Evolutionary conservation across 2,113 vertebrate genomes (phyloP), one percentile per base, ranked within the genome.

Genomic region (Antechinus flavipes): DNA sequence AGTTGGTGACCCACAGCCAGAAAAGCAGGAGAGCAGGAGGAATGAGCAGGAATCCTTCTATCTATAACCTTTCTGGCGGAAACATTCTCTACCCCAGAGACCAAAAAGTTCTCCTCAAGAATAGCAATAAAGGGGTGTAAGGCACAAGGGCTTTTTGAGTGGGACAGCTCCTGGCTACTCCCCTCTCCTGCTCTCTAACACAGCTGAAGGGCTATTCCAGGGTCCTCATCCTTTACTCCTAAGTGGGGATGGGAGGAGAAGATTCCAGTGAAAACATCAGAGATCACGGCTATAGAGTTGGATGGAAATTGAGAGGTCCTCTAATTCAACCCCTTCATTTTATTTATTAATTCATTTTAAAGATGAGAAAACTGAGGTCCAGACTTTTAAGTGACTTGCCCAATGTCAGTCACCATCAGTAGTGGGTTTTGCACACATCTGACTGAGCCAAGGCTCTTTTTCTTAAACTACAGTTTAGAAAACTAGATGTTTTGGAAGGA

Each of bases 31-130:
- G 30, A 47, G 56, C 54, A n/a, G 42, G 19, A 61, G 58, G 53
- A n/a, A 55, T 47, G 90, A 84, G 49, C 24, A 11, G 61, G 14
- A 94, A 54, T 12, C 27, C 2, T 0, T 10, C 42, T 14, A 84
- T 84, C 68, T 84, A 14, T 0, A 46, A 50, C 52, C 35, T 27
- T 3, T 24, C 25, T 9, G 35, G n/a, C 19, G 42, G 54, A 30
- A 47, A 56, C 30, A 27, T 2, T 42, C 53, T 90, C n/a, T 0
- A 0, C 0, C 49, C 92, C 24, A 0, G 2, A 84, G 2, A 11
- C 12, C 93, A 9, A 90, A 95, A 93, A 47, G 53, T 90, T 91
- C 14, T 0, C 35, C 14, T 46, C 10, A 4, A 11, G 42, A 90
- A 3, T 8, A 24, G 0, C 30, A 90, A 27, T 1, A 19, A 54